Percentiles rank a stretch among this genome's conserved stretches.
Evolutionary conservation across 2,113 vertebrate species (phyloP).

Genomic region (Pangasianodon hypophthalmus): DNA sequence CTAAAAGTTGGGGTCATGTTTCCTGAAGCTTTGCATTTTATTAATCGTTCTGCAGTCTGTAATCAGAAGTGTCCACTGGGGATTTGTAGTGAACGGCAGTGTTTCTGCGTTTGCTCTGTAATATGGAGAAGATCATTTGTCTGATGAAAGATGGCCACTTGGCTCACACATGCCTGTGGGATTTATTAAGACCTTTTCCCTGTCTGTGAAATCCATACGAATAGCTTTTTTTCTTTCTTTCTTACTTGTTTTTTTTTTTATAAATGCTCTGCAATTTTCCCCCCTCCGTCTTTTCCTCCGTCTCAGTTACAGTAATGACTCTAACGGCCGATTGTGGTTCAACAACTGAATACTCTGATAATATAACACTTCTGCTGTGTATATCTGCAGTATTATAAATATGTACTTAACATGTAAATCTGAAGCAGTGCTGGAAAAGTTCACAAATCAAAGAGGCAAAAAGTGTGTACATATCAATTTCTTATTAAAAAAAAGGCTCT

Average conservation of each 20-base stretch:
- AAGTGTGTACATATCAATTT: neutral
- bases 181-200: conserved; percentile 64
- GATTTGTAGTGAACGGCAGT: conserved; percentile 14
- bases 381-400: conserved; percentile 56
- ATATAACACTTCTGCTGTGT: conserved; percentile 51
- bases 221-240: conserved; percentile 53
- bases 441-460: neutral
- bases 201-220: conserved; percentile 69
- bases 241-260: conserved; percentile 47
- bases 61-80: conserved; percentile 17
- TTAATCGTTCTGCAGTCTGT: neutral
- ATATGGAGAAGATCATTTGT: conserved; percentile 50
- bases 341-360: conserved; percentile 36
- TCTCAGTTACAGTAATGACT: conserved; percentile 62
- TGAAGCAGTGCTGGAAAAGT: neutral
- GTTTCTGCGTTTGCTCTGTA: neutral
- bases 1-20: neutral
- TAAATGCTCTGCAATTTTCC: conserved; percentile 44
- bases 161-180: conserved; percentile 55
- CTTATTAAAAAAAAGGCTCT: neutral
- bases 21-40: neutral
- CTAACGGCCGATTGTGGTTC: conserved; percentile 54
- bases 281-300: neutral
- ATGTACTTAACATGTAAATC: conserved; percentile 64
- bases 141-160: conserved; percentile 56